Percentiles rank a stretch among this genome's conserved stretches.
Evolutionary conservation across 2,888 invertebrate species (phyloP).

Genomic region (Rosalia funebris): DNA sequence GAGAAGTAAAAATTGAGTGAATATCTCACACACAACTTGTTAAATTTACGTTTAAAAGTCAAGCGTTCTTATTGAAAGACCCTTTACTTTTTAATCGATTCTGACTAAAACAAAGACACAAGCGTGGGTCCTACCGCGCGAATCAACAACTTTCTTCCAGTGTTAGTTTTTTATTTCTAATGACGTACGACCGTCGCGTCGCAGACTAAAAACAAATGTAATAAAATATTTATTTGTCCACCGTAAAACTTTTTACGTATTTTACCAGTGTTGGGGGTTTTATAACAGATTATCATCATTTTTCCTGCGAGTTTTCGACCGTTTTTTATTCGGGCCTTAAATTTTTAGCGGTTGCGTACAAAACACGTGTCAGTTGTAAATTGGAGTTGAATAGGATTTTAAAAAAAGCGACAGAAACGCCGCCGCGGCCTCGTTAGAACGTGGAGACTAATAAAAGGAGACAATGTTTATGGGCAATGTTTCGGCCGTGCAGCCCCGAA

Average conservation of each 20-base stretch:
- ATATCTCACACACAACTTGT: too few relatives aligned
- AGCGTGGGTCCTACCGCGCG: background rate
- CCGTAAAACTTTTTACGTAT: too few relatives aligned
- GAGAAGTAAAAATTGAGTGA: too few relatives aligned
- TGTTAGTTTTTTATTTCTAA: too few relatives aligned
- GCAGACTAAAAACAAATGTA: too few relatives aligned
- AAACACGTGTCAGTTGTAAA: conserved; percentile 6
- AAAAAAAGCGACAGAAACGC: background rate
- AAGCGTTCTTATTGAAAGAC: too few relatives aligned
- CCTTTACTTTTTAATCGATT: background rate
- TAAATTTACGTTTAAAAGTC: too few relatives aligned
- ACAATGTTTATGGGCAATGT: conserved; percentile 18
- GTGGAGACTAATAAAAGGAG: conserved; percentile 7
- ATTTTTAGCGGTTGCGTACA: conserved; percentile 5
- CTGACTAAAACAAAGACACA: background rate
- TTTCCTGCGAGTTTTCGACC: background rate
- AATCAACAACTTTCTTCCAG: too few relatives aligned
- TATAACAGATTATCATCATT: too few relatives aligned
- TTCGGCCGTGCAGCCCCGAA: conserved; percentile 17
- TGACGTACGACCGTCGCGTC: too few relatives aligned
- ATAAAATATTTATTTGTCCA: too few relatives aligned
- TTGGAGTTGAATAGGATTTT: background rate
- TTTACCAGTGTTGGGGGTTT: too few relatives aligned
- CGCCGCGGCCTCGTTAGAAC: background rate
- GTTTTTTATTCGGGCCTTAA: background rate